A percentile compares a stretch with the other conserved stretches of the same genome.
Conservation (phyloP, 2,113 vertebrate species). For the Mirza zaza region DNA sequence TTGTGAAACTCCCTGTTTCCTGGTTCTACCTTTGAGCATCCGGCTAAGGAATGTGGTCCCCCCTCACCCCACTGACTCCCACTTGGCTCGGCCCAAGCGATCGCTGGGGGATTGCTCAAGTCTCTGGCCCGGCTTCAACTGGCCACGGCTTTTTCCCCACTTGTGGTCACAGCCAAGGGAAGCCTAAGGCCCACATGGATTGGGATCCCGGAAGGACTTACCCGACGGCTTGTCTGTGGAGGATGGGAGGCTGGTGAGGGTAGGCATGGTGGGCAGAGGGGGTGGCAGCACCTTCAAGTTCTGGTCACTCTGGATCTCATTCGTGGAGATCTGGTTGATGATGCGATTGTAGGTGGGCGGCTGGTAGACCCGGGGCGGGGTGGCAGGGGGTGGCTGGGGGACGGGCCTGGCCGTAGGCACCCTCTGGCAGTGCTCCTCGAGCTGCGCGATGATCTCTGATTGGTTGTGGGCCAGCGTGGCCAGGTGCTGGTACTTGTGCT, state of each 20-base stretch:
- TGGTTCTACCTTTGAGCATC: not conserved
- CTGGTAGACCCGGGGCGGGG: conserved; percentile 87
- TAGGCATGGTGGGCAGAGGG: conserved; percentile 93
- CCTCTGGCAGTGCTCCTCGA: conserved; percentile 95
- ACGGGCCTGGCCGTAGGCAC: conserved; percentile 80
- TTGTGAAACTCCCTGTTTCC: not conserved
- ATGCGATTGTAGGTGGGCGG: conserved; percentile 90
- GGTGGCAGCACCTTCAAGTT: conserved; percentile 92
- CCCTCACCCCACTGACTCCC: not conserved
- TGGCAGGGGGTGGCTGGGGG: conserved; percentile 84
- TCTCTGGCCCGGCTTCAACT: not conserved
- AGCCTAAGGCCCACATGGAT: not conserved
- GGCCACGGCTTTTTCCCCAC: not conserved
- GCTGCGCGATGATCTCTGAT: conserved; percentile 90
- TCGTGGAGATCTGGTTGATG: conserved; percentile 94
- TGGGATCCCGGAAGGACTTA: conserved; percentile 82
- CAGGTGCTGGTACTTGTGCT: conserved; percentile 97
- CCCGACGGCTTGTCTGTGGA: conserved; percentile 96
- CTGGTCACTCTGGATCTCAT: conserved; percentile 98
- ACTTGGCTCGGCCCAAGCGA: not conserved
- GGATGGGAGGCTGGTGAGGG: conserved; percentile 91
- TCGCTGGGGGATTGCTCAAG: not conserved
- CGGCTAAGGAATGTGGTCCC: not conserved
- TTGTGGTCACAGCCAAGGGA: not conserved
- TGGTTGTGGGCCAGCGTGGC: conserved; percentile 95